Percentiles rank a stretch among this genome's conserved stretches.
phyloP scores from a whole-genome alignment of 2,888 invertebrate species.

The Amiota communis region DNA sequence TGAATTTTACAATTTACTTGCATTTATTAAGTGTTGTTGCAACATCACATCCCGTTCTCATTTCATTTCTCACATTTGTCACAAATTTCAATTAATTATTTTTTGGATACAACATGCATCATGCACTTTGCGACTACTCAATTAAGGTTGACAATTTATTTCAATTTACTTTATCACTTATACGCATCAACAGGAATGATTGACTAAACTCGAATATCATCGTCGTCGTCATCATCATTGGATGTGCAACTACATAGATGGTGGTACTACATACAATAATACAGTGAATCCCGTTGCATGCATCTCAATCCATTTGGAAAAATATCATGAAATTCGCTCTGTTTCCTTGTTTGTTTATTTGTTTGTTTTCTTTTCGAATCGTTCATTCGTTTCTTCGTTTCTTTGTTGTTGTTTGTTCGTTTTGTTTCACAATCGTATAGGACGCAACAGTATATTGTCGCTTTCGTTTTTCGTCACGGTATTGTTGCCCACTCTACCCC shows the following conservation, averaged over 20 bases:
- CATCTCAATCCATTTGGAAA: too few species aligned
- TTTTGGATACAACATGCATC: neutral
- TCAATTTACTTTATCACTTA: conserved; percentile 1
- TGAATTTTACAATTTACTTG: too few species aligned
- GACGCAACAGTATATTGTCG: conserved; percentile 18
- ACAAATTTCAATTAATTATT: neutral
- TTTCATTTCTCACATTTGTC: too few species aligned
- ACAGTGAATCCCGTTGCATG: conserved; percentile 5
- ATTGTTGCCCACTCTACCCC: too few species aligned
- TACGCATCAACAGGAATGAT: neutral
- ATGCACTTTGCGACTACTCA: conserved; percentile 7
- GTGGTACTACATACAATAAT: neutral
- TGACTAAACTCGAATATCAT: neutral
- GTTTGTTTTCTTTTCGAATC: neutral
- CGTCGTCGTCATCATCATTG: too few species aligned
- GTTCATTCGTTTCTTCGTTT: neutral
- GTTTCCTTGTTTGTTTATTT: neutral
- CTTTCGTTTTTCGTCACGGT: neutral
- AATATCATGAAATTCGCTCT: neutral
- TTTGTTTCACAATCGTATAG: neutral
- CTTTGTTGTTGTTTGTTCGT: neutral
- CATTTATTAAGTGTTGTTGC: too few species aligned
- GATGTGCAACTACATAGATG: too few species aligned
- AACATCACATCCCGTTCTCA: too few species aligned
- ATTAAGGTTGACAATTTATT: neutral